phyloP scores from a whole-genome alignment of 2,888 invertebrate genomes.

The Belgica antarctica region DNA sequence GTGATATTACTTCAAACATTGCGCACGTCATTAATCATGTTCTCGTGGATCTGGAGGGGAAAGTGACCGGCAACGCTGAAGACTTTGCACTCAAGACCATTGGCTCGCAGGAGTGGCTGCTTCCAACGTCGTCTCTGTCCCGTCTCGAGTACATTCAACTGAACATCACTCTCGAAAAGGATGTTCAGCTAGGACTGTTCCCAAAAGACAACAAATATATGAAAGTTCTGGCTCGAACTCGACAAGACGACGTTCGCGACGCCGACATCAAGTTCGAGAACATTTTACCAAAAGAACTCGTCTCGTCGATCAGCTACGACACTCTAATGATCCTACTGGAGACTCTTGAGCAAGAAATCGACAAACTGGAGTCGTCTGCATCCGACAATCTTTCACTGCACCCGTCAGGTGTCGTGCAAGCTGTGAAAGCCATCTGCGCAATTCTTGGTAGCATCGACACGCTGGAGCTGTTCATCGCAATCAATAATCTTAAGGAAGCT shows the following conservation, averaged over 20 bases:
- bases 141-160: slow-evolving; percentile 92
- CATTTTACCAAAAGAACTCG: slow-evolving; percentile 71
- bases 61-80: slow-evolving; percentile 63
- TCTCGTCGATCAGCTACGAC: slow-evolving; percentile 75
- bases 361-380: slow-evolving; percentile 68
- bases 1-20: slow-evolving; percentile 86
- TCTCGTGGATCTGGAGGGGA: slow-evolving; percentile 75
- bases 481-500: slow-evolving; percentile 57
- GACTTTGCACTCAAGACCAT: slow-evolving; percentile 66
- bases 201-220: slow-evolving; percentile 67
- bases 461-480: slow-evolving; percentile 75
- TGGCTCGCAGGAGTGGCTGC: slow-evolving; percentile 85
- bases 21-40: slow-evolving; percentile 84
- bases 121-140: slow-evolving; percentile 78
- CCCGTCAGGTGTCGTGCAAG: slow-evolving; percentile 77
- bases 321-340: slow-evolving; percentile 81
- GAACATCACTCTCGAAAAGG: slow-evolving; percentile 88
- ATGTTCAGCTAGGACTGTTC: slow-evolving; percentile 69
- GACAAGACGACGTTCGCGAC: slow-evolving; percentile 76
- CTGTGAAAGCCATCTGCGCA: slow-evolving; percentile 89
- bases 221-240: slow-evolving; percentile 72
- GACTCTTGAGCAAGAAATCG: slow-evolving; percentile 78
- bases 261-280: slow-evolving; percentile 74
- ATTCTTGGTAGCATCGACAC: slow-evolving; percentile 87
- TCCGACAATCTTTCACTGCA: slow-evolving; percentile 60